Conservation (phyloP, 2,113 vertebrate genomes). For the Colinus virginianus region DNA sequence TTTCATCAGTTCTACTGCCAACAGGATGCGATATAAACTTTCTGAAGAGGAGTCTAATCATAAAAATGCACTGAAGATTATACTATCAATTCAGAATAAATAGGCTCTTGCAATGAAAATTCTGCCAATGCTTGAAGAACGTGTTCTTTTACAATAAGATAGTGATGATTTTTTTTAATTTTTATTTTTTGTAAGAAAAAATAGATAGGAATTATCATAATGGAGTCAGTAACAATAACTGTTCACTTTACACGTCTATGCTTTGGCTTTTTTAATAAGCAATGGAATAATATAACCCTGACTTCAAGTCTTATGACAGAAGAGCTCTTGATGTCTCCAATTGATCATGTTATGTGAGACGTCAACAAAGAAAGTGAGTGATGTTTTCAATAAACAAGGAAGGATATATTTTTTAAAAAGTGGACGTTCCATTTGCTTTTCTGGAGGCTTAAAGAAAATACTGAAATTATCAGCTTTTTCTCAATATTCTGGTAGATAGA, state of each 20-base stretch:
- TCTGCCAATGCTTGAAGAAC: not conserved
- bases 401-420: not conserved
- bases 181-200: constrained; percentile 14
- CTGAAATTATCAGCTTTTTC: not conserved
- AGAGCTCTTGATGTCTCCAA: not conserved
- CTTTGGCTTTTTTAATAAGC: not conserved
- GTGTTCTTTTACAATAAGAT: not conserved
- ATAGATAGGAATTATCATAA: constrained; percentile 11
- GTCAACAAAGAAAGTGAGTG: not conserved
- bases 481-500: not conserved
- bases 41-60: not conserved
- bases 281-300: not conserved
- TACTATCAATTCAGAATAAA: not conserved
- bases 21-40: not conserved
- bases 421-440: not conserved
- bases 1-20: not conserved
- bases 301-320: not conserved
- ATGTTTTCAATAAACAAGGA: not conserved
- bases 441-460: not conserved
- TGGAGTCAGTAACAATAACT: constrained; percentile 21
- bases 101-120: not conserved
- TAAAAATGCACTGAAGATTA: constrained; percentile 5
- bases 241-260: not conserved
- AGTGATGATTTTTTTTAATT: constrained; percentile 28
- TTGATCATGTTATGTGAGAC: not conserved